A percentile compares a stretch with the other conserved stretches of the same genome.
These are phyloP conservation scores for Papilio polytes DNA, from an alignment of 1,140 invertebrate genomes.

Conservation along the genomic window DNA sequence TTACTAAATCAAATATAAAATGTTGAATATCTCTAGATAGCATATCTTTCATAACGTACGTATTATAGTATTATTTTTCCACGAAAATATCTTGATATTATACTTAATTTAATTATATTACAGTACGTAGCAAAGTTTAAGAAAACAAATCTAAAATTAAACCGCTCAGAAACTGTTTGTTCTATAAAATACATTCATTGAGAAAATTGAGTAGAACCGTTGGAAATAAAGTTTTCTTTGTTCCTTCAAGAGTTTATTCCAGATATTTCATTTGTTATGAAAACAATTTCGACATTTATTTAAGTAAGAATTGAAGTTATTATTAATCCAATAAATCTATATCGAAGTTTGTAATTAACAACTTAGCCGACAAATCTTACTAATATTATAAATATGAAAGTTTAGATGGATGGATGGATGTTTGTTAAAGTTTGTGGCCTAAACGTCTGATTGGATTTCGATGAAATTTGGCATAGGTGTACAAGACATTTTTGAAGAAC, in stretches of 20 bases:
- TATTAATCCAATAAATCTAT: conserved; percentile 2
- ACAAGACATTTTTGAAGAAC: too few relatives aligned
- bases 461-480: too few relatives aligned
- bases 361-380: too few relatives aligned
- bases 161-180: conserved; percentile 14
- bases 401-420: too few relatives aligned
- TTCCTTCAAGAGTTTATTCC: conserved; percentile 20
- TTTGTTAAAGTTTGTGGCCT: too few relatives aligned
- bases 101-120: not conserved
- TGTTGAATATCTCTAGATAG: too few relatives aligned
- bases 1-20: too few relatives aligned
- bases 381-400: too few relatives aligned
- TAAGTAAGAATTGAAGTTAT: conserved; percentile 6
- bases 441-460: too few relatives aligned
- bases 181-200: conserved; percentile 23
- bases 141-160: conserved; percentile 22
- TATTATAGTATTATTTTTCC: not conserved
- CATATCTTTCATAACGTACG: too few relatives aligned
- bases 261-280: conserved; percentile 22
- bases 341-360: not conserved
- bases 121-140: not conserved
- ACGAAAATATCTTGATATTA: not conserved
- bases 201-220: conserved; percentile 20
- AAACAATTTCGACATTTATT: conserved; percentile 19
- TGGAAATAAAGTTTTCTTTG: conserved; percentile 25